These are phyloP conservation scores for Zaprionus lachaisei DNA, from an alignment of 1,140 invertebrate species.

Conservation along the genomic window DNA sequence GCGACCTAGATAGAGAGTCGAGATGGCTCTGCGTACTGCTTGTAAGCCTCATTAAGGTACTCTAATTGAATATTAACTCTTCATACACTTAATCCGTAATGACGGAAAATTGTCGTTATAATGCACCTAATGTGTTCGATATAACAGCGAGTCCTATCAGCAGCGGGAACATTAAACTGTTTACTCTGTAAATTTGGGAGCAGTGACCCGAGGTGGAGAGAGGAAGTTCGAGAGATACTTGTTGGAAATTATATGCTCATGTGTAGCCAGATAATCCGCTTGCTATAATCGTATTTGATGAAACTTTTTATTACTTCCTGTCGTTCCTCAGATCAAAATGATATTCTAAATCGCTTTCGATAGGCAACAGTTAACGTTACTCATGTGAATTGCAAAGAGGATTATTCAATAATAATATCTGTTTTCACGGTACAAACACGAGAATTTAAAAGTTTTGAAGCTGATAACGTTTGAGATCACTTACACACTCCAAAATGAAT, in stretches of 20 bases:
- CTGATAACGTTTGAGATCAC: background rate
- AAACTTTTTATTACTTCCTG: slow-evolving; percentile 77
- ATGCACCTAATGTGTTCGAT: slow-evolving; percentile 60
- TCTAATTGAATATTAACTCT: slow-evolving; percentile 4
- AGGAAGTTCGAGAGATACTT: slow-evolving; percentile 29
- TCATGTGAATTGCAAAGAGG: slow-evolving; percentile 12
- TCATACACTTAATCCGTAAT: slow-evolving; percentile 60
- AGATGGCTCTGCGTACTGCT: slow-evolving; percentile 1
- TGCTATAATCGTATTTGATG: slow-evolving; percentile 61
- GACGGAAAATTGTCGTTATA: slow-evolving; percentile 59
- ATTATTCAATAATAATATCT: background rate
- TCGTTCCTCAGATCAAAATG: slow-evolving; percentile 49
- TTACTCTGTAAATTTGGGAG: slow-evolving; percentile 34
- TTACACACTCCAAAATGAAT: slow-evolving; percentile 9
- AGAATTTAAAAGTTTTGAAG: background rate
- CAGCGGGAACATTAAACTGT: slow-evolving; percentile 49
- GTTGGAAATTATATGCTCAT: slow-evolving; percentile 45
- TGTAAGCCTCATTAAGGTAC: slow-evolving; percentile 13
- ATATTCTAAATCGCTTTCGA: slow-evolving; percentile 70
- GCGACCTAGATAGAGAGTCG: slow-evolving; percentile 1
- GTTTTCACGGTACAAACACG: background rate
- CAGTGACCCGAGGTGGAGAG: background rate
- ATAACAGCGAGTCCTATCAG: slow-evolving; percentile 22
- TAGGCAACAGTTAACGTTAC: slow-evolving; percentile 43
- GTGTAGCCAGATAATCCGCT: slow-evolving; percentile 65